These are phyloP conservation scores for Hydrozoanthus tunicans DNA, from an alignment of 64 coral and sea anemone genomes.

Conservation along the genomic window DNA sequence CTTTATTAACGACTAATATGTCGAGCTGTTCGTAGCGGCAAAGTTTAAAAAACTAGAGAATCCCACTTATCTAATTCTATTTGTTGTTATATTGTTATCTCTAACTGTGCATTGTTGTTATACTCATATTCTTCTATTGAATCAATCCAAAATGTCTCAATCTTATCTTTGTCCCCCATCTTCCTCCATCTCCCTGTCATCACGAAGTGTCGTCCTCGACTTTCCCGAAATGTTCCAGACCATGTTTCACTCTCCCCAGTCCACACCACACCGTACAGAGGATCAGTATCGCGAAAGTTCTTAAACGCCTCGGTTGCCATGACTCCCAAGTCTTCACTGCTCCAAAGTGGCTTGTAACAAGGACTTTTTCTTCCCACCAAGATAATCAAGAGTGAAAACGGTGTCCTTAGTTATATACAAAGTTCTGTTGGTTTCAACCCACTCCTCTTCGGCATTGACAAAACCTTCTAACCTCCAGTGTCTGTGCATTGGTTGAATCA, in stretches of 20 bases:
- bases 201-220: neutral
- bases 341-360: conserved; percentile 9
- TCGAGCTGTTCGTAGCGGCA: too few relatives aligned
- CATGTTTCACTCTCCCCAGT: neutral
- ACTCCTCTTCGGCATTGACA: neutral
- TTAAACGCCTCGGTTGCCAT: conserved; percentile 9
- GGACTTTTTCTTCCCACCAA: neutral
- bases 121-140: neutral
- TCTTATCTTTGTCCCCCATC: neutral
- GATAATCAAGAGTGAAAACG: neutral
- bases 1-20: too few relatives aligned
- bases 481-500: neutral
- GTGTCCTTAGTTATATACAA: neutral
- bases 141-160: conserved; percentile 16
- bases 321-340: neutral
- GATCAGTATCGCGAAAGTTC: neutral
- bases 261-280: neutral
- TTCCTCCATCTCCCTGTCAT: neutral
- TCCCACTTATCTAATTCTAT: too few relatives aligned
- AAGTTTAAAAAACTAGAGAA: too few relatives aligned
- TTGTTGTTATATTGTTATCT: too few relatives aligned
- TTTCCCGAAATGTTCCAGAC: neutral
- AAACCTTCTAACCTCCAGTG: neutral
- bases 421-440: neutral
- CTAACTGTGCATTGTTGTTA: neutral